phyloP scores from a whole-genome alignment of 2,113 vertebrate genomes.

The Esox niger region DNA sequence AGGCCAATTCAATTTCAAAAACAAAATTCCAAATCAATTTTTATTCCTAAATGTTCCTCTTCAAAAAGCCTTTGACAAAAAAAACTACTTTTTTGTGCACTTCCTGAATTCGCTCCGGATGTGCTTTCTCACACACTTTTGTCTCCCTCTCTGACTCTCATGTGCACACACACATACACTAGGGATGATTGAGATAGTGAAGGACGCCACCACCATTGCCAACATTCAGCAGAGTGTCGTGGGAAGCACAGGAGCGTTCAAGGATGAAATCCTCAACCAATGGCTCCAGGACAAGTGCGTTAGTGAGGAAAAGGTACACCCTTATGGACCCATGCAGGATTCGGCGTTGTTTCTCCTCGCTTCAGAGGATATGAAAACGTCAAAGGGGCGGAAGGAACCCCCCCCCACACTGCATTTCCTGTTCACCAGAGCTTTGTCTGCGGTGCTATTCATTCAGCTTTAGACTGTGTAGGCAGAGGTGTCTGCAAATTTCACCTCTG shows the following conservation, averaged over 20 bases:
- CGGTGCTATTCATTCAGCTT: not conserved
- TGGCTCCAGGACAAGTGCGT: conserved; percentile 94
- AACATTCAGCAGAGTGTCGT: conserved; percentile 98
- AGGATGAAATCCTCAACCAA: conserved; percentile 93
- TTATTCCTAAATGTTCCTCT: too few species aligned
- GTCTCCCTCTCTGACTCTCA: not conserved
- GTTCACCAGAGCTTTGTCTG: not conserved
- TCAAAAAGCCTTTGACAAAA: too few species aligned
- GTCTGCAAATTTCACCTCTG: not conserved
- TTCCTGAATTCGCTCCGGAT: not conserved
- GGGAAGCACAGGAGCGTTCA: conserved; percentile 94
- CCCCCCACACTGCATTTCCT: conserved; percentile 29
- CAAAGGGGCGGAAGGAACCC: conserved; percentile 28
- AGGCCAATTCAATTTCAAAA: too few species aligned
- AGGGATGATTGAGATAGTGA: conserved; percentile 99
- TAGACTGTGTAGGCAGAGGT: not conserved
- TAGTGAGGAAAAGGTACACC: conserved; percentile 87
- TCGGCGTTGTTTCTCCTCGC: not conserved
- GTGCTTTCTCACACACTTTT: not conserved
- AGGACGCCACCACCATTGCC: conserved; percentile 96
- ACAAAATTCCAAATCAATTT: too few species aligned
- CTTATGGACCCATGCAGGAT: not conserved
- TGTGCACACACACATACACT: not conserved
- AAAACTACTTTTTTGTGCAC: too few species aligned
- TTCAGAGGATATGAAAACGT: not conserved